Evolutionary conservation across 2,888 invertebrate species (phyloP), one percentile per base, ranked within the genome.

Genomic region (Spilarctia lutea): DNA sequence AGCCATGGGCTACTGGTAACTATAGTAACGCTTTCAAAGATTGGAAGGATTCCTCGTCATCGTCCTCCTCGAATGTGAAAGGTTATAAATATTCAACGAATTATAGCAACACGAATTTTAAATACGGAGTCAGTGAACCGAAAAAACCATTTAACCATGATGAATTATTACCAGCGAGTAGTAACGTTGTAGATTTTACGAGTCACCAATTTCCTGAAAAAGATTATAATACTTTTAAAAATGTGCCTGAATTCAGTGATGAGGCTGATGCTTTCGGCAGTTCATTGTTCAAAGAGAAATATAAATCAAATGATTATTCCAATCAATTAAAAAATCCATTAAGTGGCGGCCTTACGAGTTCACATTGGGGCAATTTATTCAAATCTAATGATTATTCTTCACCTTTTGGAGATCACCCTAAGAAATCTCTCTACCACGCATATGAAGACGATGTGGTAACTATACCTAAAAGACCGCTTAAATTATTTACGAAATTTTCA

Each of bases 81-180:
- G 92, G 92, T 39, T 94, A 94, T 78, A 91, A 92, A 76, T 94
- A 93, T 85, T 89, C 91, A 16, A 94, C 92, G 39, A 92, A 94
- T 80, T 90, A 85, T 45, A 94, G 93, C 79, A 92, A 89, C 39
- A 92, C 90, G 77, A 92, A 89, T 81, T 93, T 93, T 78, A 93
- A 90, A 78, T 92, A 90, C 81, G 93, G 91, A 74, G 86, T 86
- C 60, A 89, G 88, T 74, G 86, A 89, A 77, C 86, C 87, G 6
- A 94, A 91, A 83, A 91, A 89, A 79, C 91, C 90, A 27, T 87
- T 87, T 67, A 89, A 89, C 63, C 83, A 85, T 30, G 94, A 94
- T 73, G 95, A 95, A 88, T 82, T 92, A 77, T 80, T 90, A 63
- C 91, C 94, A 35, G 92, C 92, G 4, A 93, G 94, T 76, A 95